phyloP scores from a whole-genome alignment of 2,888 invertebrate genomes.

The Ophioninae sp. region DNA sequence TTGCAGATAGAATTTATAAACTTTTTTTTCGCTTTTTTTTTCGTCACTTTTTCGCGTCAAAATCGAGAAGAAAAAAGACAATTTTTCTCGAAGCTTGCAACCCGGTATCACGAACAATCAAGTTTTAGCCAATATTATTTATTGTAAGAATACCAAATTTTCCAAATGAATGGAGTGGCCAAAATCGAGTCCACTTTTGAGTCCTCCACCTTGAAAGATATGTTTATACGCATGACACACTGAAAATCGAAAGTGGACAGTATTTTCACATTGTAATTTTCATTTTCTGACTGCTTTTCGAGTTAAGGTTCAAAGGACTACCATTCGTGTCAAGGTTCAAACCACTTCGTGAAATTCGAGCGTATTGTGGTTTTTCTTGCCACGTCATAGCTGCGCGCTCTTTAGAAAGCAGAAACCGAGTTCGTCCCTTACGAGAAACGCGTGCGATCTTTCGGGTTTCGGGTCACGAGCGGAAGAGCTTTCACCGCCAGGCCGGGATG shows the following conservation, averaged over 20 bases:
- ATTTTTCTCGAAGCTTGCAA: too few species aligned
- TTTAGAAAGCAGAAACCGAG: constrained; percentile 17
- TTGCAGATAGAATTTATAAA: too few species aligned
- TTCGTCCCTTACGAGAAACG: constrained; percentile 11
- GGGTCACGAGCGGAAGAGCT: constrained; percentile 59
- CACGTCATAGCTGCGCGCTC: neutral
- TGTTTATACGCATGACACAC: neutral
- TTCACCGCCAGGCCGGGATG: constrained; percentile 49
- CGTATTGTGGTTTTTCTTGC: constrained; percentile 58
- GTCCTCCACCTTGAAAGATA: neutral
- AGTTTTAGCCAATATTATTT: too few species aligned
- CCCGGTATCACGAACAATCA: too few species aligned
- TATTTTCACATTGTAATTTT: constrained; percentile 29
- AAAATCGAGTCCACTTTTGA: too few species aligned
- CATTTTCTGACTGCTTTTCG: constrained; percentile 32
- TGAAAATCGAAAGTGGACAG: neutral
- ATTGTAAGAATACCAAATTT: too few species aligned
- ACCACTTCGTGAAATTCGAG: constrained; percentile 39
- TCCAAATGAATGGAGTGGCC: too few species aligned
- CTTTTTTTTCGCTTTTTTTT: too few species aligned
- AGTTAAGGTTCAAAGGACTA: constrained; percentile 55
- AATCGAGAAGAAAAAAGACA: too few species aligned
- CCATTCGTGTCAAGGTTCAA: neutral
- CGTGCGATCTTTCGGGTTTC: constrained; percentile 54
- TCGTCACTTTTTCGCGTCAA: too few species aligned